Percentiles rank a stretch among this genome's conserved stretches.
Conservation (phyloP, 2,113 vertebrate genomes). For the Sturnira hondurensis region DNA sequence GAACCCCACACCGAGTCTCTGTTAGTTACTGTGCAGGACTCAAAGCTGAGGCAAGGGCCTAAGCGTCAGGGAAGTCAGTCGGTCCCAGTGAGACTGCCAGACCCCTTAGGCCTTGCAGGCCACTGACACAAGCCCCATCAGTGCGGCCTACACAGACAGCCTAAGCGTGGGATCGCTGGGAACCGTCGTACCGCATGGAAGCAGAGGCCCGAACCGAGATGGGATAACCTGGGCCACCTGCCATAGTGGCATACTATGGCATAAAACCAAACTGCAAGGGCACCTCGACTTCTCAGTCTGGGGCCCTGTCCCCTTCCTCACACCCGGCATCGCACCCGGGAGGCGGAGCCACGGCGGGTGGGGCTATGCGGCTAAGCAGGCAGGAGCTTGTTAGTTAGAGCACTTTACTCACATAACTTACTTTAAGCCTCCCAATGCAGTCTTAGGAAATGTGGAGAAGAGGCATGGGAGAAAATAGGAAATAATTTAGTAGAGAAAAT, state of each 20-base stretch:
- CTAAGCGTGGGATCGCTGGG: background rate
- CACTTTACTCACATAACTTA: background rate
- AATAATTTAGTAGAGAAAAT: conserved; percentile 46
- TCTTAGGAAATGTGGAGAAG: background rate
- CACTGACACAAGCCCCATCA: background rate
- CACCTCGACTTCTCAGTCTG: background rate
- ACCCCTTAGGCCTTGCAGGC: background rate
- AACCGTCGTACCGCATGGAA: background rate
- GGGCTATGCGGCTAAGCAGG: background rate
- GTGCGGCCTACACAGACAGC: background rate
- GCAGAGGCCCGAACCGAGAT: background rate
- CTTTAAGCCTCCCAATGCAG: conserved; percentile 17
- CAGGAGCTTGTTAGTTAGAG: background rate
- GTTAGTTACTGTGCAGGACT: background rate
- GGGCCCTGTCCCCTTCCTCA: background rate
- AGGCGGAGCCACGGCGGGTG: background rate
- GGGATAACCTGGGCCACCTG: background rate
- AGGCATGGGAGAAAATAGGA: background rate
- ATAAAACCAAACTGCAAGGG: background rate
- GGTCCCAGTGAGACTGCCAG: background rate
- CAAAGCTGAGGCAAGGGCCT: background rate
- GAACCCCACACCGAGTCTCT: background rate
- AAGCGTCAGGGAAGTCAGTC: background rate
- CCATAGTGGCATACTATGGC: background rate
- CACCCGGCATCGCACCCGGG: background rate